Conservation (phyloP, 1,140 invertebrate species). For the Pogonus chalceus region DNA sequence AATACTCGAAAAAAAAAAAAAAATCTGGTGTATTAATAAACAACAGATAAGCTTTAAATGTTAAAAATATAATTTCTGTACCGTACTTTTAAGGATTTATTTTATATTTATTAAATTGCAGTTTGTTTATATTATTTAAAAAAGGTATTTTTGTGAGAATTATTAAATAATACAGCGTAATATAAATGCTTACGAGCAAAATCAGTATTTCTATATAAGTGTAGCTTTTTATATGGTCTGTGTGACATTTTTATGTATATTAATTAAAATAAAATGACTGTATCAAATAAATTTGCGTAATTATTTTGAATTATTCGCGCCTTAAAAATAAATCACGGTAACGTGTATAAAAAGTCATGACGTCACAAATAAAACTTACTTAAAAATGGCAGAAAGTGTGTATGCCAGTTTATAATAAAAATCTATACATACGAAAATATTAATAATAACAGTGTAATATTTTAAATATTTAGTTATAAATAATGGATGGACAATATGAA, state of each 20-base stretch:
- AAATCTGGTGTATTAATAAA: no score
- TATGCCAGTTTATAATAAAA: not conserved
- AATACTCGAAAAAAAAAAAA: no score
- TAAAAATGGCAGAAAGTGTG: not conserved
- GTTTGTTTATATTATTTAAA: no score
- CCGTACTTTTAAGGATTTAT: no score
- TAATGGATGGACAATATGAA: not conserved
- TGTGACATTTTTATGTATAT: conserved; percentile 4
- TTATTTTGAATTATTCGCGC: not conserved
- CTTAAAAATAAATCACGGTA: not conserved
- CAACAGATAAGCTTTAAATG: no score
- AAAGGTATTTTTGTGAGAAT: conserved; percentile 5
- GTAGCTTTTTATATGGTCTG: conserved; percentile 6
- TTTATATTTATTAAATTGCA: no score
- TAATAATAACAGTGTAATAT: not conserved
- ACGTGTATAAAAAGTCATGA: not conserved
- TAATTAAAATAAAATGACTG: conserved; percentile 1
- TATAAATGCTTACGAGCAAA: not conserved
- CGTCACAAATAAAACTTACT: not conserved
- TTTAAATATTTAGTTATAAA: not conserved
- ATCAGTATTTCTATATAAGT: conserved; percentile 1
- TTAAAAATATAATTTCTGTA: no score
- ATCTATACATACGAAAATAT: not conserved
- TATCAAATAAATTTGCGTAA: not conserved
- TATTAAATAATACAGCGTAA: not conserved